Conservation (phyloP, 2,797 vertebrate species). For the Pantherophis vulpinus region DNA sequence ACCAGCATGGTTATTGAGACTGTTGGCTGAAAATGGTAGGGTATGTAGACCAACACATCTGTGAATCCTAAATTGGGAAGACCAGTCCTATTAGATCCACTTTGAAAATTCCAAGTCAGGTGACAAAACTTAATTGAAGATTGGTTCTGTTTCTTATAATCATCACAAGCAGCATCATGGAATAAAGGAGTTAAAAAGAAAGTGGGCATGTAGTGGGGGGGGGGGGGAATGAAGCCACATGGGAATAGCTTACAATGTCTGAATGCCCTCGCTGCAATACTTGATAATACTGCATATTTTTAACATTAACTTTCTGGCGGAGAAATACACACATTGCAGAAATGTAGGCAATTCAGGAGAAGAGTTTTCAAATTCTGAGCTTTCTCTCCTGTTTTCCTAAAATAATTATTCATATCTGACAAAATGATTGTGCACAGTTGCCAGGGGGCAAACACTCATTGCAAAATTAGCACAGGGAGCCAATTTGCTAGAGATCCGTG, state of each 20-base stretch:
- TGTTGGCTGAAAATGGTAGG: background rate
- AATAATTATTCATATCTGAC: background rate
- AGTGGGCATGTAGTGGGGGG: background rate
- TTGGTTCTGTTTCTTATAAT: background rate
- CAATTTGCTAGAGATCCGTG: background rate
- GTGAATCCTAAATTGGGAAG: background rate
- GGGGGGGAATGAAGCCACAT: background rate
- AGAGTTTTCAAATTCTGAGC: background rate
- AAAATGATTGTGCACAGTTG: background rate
- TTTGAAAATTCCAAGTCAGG: background rate
- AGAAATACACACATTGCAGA: background rate
- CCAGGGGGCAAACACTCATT: background rate
- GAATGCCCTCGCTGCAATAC: fast-evolving
- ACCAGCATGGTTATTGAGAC: background rate
- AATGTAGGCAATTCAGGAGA: background rate
- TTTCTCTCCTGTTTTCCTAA: background rate
- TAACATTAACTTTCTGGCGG: background rate
- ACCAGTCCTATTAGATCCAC: background rate
- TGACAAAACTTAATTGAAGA: background rate
- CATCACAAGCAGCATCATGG: background rate
- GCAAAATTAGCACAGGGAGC: constrained; percentile 1
- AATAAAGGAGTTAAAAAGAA: background rate
- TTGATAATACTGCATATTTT: fast-evolving
- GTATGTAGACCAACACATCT: background rate
- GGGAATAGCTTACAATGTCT: background rate